Percentiles rank a stretch among this genome's conserved stretches.
Conservation (phyloP, 2,797 vertebrate species). For the Cryptoprocta ferox region DNA sequence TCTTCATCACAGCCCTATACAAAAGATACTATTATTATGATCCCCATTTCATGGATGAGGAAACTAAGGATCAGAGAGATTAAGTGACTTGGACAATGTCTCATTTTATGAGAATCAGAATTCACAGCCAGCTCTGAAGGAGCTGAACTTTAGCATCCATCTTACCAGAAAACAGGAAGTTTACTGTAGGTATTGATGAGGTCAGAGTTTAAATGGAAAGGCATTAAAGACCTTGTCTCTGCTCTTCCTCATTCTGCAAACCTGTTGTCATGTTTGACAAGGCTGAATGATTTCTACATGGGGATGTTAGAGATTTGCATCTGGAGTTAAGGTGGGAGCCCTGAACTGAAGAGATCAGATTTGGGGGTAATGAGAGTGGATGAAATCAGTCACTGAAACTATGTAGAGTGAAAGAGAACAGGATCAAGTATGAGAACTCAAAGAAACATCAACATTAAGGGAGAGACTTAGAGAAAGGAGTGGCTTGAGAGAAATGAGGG, state of each 20-base stretch:
- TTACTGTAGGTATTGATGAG: not conserved
- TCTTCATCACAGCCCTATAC: not conserved
- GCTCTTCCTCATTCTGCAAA: not conserved
- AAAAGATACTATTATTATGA: not conserved
- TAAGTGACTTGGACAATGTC: not conserved
- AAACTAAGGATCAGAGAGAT: not conserved
- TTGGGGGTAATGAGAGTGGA: not conserved
- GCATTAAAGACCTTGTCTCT: not conserved
- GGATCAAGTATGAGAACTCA: not conserved
- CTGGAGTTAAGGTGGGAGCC: not conserved
- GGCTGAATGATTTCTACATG: not conserved
- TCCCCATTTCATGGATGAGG: not conserved
- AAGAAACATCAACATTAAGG: conserved; percentile 16
- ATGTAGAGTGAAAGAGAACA: not conserved
- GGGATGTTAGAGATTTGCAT: not conserved
- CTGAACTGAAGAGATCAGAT: not conserved
- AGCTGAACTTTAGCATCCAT: not conserved
- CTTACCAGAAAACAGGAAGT: not conserved
- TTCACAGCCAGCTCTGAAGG: not conserved
- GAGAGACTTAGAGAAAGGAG: not conserved
- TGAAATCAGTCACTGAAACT: not conserved
- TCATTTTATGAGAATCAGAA: not conserved
- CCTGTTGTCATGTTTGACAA: not conserved
- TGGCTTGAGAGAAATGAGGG: not conserved
- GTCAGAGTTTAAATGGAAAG: not conserved